A percentile compares a stretch with the other conserved stretches of the same genome.
phyloP scores from a whole-genome alignment of 2,888 invertebrate genomes.

The Andrena bucephala region DNA sequence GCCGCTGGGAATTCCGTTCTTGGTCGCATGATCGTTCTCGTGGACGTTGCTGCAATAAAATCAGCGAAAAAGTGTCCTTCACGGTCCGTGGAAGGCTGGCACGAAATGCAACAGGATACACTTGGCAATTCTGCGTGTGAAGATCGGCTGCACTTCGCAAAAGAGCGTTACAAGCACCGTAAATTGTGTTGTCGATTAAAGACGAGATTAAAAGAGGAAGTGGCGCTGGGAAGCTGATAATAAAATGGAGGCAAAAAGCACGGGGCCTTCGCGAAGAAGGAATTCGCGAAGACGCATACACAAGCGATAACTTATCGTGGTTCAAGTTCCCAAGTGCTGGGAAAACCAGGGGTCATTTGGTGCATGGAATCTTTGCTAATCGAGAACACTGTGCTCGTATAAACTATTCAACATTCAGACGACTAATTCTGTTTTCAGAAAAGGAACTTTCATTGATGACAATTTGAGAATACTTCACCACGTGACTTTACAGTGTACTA shows the following conservation, averaged over 20 bases:
- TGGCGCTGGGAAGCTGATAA: neutral
- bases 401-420: neutral
- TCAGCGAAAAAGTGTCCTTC: constrained; percentile 41
- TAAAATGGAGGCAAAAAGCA: neutral
- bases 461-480: neutral
- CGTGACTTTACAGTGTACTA: too few relatives aligned
- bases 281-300: neutral
- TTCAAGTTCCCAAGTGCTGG: constrained; percentile 26
- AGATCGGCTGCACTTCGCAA: neutral
- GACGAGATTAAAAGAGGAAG: neutral
- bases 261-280: neutral
- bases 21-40: neutral
- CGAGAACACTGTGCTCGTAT: neutral
- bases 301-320: constrained; percentile 55
- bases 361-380: neutral
- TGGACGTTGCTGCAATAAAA: neutral
- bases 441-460: neutral
- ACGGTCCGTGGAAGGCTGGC: constrained; percentile 7
- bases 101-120: constrained; percentile 7
- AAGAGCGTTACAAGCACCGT: neutral
- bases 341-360: constrained; percentile 20
- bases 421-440: neutral
- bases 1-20: constrained; percentile 4
- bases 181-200: neutral
- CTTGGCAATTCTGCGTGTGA: neutral